These are phyloP conservation scores for Scalopus aquaticus DNA, from an alignment of 2,113 vertebrate species.

Conservation along the genomic window DNA sequence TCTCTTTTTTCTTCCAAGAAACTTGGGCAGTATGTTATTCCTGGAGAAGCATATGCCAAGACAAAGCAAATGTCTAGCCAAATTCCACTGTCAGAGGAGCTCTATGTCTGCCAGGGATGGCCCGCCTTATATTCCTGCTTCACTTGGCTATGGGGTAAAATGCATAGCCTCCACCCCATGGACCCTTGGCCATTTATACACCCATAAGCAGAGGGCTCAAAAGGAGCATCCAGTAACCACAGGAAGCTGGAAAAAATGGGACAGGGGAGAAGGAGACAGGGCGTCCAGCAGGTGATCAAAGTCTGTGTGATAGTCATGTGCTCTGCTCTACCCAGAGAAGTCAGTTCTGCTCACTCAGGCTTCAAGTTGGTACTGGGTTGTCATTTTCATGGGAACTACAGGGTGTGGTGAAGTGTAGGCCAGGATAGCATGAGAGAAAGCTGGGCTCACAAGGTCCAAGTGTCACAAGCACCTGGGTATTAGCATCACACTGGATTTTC, in stretches of 20 bases:
- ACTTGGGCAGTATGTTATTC: background rate
- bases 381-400: background rate
- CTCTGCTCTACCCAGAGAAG: no score
- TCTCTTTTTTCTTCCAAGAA: slow-evolving; percentile 15
- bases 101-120: no score
- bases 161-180: background rate
- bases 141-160: no score
- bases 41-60: background rate
- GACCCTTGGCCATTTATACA: background rate
- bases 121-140: background rate
- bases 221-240: background rate
- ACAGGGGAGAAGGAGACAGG: background rate
- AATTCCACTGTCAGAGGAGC: background rate
- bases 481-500: background rate
- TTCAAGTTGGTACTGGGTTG: rapidly evolving
- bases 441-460: background rate
- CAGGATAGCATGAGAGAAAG: background rate
- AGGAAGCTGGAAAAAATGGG: background rate
- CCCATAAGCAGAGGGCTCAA: background rate
- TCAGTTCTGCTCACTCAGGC: background rate
- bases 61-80: background rate
- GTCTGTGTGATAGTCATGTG: no score
- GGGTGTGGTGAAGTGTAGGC: background rate
- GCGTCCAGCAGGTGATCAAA: background rate
- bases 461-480: background rate